phyloP scores from a whole-genome alignment of 2,113 vertebrate genomes.

The Labeo rohita region DNA sequence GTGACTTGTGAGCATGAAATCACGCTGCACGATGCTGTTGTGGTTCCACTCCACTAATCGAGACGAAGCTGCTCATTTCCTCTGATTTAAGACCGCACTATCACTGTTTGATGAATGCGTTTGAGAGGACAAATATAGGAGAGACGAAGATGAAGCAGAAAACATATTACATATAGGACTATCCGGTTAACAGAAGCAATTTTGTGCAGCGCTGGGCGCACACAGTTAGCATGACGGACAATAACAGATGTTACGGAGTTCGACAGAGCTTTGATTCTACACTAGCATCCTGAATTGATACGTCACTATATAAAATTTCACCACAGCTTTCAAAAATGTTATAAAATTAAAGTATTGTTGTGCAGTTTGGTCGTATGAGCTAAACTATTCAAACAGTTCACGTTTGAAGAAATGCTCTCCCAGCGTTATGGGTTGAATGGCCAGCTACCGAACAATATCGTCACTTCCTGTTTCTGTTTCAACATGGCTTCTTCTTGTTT shows the following conservation, averaged over 20 bases:
- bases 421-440: slow-evolving; percentile 28
- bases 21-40: slow-evolving; percentile 23
- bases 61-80: background rate
- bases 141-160: background rate
- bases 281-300: background rate
- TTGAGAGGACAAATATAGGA: background rate
- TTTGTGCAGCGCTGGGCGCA: background rate
- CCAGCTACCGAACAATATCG: slow-evolving; percentile 57
- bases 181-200: background rate
- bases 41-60: background rate
- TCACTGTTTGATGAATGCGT: background rate
- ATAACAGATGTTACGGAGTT: background rate
- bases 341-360: background rate
- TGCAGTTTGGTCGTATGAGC: background rate
- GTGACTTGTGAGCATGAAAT: slow-evolving; percentile 22
- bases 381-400: background rate
- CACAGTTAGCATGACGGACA: slow-evolving; percentile 1
- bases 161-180: background rate
- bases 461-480: slow-evolving; percentile 74
- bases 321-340: background rate
- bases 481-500: slow-evolving; percentile 67
- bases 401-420: background rate
- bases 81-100: background rate
- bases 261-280: background rate
- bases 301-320: background rate